Evolutionary conservation across 2,797 vertebrate genomes (phyloP).

Genomic region (Paguma larvata): DNA sequence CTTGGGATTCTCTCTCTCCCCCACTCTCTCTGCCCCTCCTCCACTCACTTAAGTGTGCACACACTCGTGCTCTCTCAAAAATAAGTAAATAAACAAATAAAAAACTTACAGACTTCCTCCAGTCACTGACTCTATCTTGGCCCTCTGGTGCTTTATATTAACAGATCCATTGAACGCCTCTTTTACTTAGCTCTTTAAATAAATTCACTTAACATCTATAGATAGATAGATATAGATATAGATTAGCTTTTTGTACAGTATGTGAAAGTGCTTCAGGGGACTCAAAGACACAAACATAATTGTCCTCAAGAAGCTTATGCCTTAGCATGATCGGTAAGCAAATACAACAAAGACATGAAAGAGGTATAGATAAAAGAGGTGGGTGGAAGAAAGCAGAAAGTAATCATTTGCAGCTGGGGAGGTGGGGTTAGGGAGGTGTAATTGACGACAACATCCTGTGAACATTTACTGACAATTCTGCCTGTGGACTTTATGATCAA

Average conservation of each 20-base stretch:
- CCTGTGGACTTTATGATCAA: conserved; percentile 16
- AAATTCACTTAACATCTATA: conserved; percentile 11
- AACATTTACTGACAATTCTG: background rate
- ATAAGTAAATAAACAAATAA: too few relatives aligned
- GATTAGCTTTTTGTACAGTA: background rate
- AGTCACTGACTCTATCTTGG: background rate
- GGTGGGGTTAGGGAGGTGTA: background rate
- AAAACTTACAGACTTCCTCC: background rate
- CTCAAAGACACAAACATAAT: background rate
- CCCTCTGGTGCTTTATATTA: background rate
- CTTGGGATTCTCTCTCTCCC: too few relatives aligned
- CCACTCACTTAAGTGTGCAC: too few relatives aligned
- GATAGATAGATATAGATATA: background rate
- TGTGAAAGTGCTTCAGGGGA: background rate
- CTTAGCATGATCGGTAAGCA: background rate
- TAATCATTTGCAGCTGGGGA: background rate
- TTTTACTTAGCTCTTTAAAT: background rate
- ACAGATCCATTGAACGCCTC: background rate
- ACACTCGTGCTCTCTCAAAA: too few relatives aligned
- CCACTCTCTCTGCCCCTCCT: too few relatives aligned
- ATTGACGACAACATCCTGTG: background rate
- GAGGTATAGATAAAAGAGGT: background rate
- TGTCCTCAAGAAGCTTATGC: background rate
- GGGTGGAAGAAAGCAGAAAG: background rate
- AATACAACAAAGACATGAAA: background rate